phyloP scores from a whole-genome alignment of 2,113 vertebrate genomes.

The human region DNA sequence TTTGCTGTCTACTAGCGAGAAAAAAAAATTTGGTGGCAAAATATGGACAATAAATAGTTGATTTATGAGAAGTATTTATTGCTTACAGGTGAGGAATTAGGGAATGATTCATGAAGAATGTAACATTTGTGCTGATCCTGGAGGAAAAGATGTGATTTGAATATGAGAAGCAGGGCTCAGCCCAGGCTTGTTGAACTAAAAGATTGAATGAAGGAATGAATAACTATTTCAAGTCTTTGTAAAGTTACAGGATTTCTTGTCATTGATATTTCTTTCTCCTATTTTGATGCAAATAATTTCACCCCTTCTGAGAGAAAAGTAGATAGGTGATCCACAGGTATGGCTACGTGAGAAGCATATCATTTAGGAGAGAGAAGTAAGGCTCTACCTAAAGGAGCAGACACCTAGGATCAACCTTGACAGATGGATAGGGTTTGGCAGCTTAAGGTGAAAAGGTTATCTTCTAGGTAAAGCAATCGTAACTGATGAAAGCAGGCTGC shows the following conservation, averaged over 20 bases:
- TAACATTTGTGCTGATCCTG: neutral
- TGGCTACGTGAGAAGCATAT: neutral
- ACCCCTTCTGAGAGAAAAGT: neutral
- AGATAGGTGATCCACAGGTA: neutral
- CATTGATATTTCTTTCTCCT: neutral
- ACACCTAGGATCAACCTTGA: neutral
- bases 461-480: neutral
- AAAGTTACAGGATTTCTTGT: neutral
- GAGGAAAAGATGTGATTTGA: neutral
- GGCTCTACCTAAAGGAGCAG: neutral
- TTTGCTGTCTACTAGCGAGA: neutral
- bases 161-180: neutral
- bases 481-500: neutral
- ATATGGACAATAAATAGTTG: neutral
- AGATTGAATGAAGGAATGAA: neutral
- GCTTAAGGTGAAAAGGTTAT: neutral
- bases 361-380: neutral
- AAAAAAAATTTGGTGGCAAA: neutral
- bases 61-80: conserved; percentile 28
- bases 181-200: neutral
- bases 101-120: neutral
- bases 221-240: neutral
- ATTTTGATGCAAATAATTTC: neutral
- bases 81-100: conserved; percentile 29
- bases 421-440: neutral